A percentile compares a stretch with the other conserved stretches of the same genome.
phyloP scores from a whole-genome alignment of 2,888 invertebrate species.

The Plebejus anna region DNA sequence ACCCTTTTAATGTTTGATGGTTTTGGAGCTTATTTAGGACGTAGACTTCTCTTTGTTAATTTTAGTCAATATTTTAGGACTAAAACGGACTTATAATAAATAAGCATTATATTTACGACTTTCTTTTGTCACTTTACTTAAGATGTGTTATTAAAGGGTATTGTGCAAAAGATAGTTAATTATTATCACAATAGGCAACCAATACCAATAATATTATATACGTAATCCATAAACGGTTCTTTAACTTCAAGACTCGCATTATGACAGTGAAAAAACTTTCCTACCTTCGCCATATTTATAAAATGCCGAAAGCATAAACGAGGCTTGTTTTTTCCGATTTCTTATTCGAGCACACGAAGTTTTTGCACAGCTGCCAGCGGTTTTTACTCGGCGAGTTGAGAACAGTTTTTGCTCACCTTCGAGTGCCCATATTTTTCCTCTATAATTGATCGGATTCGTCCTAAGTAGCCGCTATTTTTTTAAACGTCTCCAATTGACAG shows the following conservation, averaged over 20 bases:
- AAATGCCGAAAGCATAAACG: conserved; percentile 67
- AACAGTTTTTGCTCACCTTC: conserved; percentile 66
- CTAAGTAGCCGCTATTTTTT: conserved; percentile 58
- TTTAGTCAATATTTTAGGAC: not conserved
- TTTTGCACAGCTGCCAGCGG: conserved; percentile 65
- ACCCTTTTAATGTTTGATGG: not conserved
- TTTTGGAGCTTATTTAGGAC: not conserved
- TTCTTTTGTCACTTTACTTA: not conserved
- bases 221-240: not conserved
- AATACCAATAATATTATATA: too few species aligned
- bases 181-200: too few species aligned
- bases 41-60: not conserved
- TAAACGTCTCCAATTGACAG: conserved; percentile 43
- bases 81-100: not conserved
- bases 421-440: conserved; percentile 67
- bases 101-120: not conserved
- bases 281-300: conserved; percentile 48
- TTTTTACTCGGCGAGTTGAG: conserved; percentile 58
- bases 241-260: not conserved
- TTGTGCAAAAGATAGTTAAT: too few species aligned
- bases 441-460: conserved; percentile 73
- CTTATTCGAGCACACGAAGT: conserved; percentile 57
- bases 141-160: too few species aligned
- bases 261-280: conserved; percentile 35
- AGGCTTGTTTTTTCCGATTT: conserved; percentile 50